These are phyloP conservation scores for Melozone crissalis DNA, from an alignment of 2,113 vertebrate genomes.

Conservation along the genomic window DNA sequence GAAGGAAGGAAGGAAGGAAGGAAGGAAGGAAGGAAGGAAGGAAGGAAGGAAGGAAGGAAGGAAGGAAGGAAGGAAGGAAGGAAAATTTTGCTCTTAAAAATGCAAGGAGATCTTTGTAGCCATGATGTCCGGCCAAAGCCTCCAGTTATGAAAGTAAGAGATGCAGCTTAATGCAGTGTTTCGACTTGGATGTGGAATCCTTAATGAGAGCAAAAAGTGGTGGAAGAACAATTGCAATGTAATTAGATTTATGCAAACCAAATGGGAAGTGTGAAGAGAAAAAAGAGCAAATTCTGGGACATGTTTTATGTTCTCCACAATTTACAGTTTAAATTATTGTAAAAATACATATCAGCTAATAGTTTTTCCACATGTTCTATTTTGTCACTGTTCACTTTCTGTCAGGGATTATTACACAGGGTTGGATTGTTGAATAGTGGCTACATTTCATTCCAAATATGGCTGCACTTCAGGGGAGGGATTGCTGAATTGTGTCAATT, in stretches of 20 bases:
- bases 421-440: background rate
- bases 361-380: background rate
- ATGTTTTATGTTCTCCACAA: background rate
- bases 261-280: background rate
- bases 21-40: background rate
- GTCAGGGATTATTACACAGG: background rate
- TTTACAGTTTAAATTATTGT: background rate
- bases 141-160: background rate
- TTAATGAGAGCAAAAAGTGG: background rate
- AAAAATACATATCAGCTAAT: background rate
- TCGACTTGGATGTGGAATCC: background rate
- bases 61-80: too few species aligned
- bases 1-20: background rate
- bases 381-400: conserved; percentile 4
- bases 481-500: background rate
- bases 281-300: background rate
- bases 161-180: background rate
- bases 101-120: background rate
- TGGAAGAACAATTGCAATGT: background rate
- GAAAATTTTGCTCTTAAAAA: background rate
- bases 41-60: background rate
- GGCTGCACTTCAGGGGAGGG: background rate
- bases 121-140: background rate
- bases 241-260: background rate
- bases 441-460: conserved; percentile 4